Percentiles rank a stretch among this genome's conserved stretches.
Conservation (phyloP, 1,140 invertebrate species). For the Calliopsis andreniformis region DNA sequence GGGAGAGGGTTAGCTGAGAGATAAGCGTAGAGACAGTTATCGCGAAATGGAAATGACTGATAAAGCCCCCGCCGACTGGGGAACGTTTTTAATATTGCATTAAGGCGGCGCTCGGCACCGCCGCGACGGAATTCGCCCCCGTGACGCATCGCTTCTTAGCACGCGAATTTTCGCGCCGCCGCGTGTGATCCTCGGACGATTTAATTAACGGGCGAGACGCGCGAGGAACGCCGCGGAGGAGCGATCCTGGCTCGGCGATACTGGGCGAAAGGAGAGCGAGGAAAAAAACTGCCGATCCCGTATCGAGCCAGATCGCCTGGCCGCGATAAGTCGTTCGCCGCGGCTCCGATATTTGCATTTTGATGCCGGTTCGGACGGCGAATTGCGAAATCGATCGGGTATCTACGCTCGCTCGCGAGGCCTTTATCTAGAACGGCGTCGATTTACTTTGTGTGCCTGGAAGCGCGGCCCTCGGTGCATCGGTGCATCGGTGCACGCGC, state of each 20-base stretch:
- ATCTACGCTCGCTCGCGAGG: neutral
- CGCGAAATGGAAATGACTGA: conserved; percentile 82
- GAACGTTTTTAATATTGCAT: conserved; percentile 65
- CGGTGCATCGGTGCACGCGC: conserved; percentile 40
- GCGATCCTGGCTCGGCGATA: neutral
- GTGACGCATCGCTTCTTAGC: conserved; percentile 57
- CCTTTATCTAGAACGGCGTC: no score
- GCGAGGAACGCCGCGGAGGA: neutral
- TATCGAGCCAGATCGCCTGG: neutral
- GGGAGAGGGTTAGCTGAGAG: conserved; percentile 9
- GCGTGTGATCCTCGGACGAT: conserved; percentile 35
- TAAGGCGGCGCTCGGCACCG: conserved; percentile 51
- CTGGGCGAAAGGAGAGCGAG: neutral
- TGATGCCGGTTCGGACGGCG: neutral
- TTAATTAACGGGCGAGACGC: conserved; percentile 48
- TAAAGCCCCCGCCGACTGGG: conserved; percentile 67
- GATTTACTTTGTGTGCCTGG: no score
- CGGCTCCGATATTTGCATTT: conserved; percentile 13
- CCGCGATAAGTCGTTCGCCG: conserved; percentile 1
- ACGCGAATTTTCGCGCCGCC: conserved; percentile 46
- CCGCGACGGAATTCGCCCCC: conserved; percentile 48
- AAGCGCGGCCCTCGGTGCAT: neutral
- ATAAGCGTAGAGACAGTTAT: conserved; percentile 82
- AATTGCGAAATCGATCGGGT: neutral
- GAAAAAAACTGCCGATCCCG: neutral